Conservation (phyloP, 1,140 invertebrate species). For the Drosophila yakuba region DNA sequence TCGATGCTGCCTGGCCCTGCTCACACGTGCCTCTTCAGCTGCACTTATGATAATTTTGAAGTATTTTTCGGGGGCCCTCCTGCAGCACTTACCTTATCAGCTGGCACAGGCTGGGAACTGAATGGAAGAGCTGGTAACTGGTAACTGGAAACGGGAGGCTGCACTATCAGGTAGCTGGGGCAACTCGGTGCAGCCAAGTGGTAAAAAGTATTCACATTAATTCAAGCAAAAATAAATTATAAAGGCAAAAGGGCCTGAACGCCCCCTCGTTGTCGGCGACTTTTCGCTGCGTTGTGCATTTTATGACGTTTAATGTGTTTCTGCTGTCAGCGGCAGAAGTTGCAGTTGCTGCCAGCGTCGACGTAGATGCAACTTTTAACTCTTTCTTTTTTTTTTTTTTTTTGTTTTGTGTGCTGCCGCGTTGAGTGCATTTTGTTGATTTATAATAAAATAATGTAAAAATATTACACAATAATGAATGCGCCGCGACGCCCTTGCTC, state of each 20-base stretch:
- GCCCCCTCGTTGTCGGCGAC: slow-evolving; percentile 41
- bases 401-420: slow-evolving; percentile 35
- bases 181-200: slow-evolving; percentile 76
- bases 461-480: slow-evolving; percentile 84
- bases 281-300: slow-evolving; percentile 78
- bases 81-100: slow-evolving; percentile 45
- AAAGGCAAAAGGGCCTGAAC: slow-evolving; percentile 63
- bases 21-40: slow-evolving; percentile 18
- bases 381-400: background rate
- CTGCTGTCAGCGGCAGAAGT: slow-evolving; percentile 77
- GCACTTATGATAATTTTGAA: slow-evolving; percentile 73
- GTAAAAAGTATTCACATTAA: slow-evolving; percentile 83
- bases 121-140: background rate
- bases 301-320: slow-evolving; percentile 83
- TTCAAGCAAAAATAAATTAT: slow-evolving; percentile 83
- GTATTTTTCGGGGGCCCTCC: slow-evolving; percentile 57
- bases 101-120: slow-evolving; percentile 3
- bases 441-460: slow-evolving; percentile 84
- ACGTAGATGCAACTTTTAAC: slow-evolving; percentile 59
- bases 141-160: background rate
- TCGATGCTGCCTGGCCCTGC: background rate
- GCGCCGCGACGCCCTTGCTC: slow-evolving; percentile 21
- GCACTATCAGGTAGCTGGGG: slow-evolving; percentile 70
- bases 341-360: slow-evolving; percentile 36
- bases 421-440: slow-evolving; percentile 83